phyloP scores from a whole-genome alignment of 2,113 vertebrate species.

The Eleginops maclovinus region DNA sequence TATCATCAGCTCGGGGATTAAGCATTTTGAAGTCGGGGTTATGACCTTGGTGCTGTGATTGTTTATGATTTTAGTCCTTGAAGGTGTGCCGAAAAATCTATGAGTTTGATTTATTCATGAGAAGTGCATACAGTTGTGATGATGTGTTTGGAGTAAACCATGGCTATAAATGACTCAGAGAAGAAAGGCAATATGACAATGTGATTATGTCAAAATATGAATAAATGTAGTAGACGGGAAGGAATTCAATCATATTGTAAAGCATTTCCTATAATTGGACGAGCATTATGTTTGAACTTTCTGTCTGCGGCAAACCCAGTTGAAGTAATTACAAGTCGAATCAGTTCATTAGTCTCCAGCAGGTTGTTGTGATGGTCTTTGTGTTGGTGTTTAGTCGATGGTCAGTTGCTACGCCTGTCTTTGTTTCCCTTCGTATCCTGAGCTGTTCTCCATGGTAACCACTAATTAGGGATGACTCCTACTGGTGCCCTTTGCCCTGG shows the following conservation, averaged over 20 bases:
- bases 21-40: constrained; percentile 86
- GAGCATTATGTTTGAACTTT: constrained; percentile 8
- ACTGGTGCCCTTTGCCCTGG: constrained; percentile 74
- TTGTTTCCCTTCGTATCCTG: constrained; percentile 41
- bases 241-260: not conserved
- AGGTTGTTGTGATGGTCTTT: constrained; percentile 31
- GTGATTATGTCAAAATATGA: not conserved
- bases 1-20: constrained; percentile 84
- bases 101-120: constrained; percentile 70
- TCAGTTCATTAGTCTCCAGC: constrained; percentile 36
- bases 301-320: not conserved
- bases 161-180: not conserved
- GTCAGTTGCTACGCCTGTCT: constrained; percentile 42
- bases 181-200: constrained; percentile 1
- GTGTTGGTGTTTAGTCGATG: constrained; percentile 34
- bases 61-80: constrained; percentile 94
- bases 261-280: not conserved
- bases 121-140: constrained; percentile 33
- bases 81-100: constrained; percentile 87
- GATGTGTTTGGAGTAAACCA: not conserved
- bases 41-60: constrained; percentile 85
- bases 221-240: not conserved
- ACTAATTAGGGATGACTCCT: constrained; percentile 78
- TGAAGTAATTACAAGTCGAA: constrained; percentile 48
- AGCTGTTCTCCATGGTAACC: constrained; percentile 64